Base-by-base conservation (phyloP, 2,888 invertebrate genomes). In the Pandemis cinnamomeana region DNA sequence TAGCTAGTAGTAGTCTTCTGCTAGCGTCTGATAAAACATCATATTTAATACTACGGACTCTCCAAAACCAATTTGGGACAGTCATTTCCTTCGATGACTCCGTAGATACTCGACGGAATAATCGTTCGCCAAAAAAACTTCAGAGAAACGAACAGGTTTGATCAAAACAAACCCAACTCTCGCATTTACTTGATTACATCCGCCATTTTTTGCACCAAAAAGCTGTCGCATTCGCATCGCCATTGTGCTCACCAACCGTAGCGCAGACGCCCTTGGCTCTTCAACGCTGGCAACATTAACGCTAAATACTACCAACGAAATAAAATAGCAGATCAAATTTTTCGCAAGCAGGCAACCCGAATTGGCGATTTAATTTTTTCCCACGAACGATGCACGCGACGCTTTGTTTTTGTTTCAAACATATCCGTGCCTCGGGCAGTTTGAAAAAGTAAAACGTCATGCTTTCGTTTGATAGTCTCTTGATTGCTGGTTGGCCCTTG, bases 361-460 rank as follows among this genome's bases (percentile, higher is more conserved):
- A 88, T 88, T 80, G 78, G 77, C 74, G 80, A 82, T 84, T 85
- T 84, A 83, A 88, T 84, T 89, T 82, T 87, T 93, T 93, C 93
- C 92, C 93, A 93, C 93, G 93, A 85, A 85, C 83, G 83, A 78
- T 88, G 86, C 91, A 90, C 88, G 89, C 89, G 87, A 90, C 81
- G 86, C 87, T 83, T 74, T 69, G 70, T 77, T 82, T 82, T 83
- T 82, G 78, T 82, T 83, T 83, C 85, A 83, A 81, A 80, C 78
- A 83, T 89, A 91, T 91, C 92, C 91, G 92, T 82, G 93, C 93
- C 91, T 83, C 85, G 76, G 88, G 93, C 91, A 82, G 78, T 67
- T 71, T 83, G 88, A 88, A 82, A 81, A 80, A 79, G 83, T 83
- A 81, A 81, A 82, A 87, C 86, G 86, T 85, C 83, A 76, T 81